phyloP scores from a whole-genome alignment of 2,888 invertebrate species.

The Drosophila meridionalis region DNA sequence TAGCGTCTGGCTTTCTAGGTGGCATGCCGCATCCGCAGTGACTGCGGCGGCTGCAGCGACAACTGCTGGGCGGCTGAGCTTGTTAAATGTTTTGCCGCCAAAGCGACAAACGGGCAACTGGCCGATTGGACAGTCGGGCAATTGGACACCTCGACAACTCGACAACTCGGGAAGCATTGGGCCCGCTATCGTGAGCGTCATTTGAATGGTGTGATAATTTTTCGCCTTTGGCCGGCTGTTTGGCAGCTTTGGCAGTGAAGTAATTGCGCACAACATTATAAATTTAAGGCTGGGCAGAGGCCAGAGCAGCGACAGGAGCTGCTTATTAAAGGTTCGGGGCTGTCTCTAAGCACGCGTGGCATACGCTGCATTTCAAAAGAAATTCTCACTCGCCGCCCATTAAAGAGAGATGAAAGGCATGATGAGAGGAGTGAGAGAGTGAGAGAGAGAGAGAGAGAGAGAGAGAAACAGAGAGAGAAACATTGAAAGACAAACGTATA shows the following conservation, averaged over 20 bases:
- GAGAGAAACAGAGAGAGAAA: slow-evolving; percentile 7
- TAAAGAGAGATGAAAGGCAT: slow-evolving; percentile 25
- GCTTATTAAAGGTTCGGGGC: slow-evolving; percentile 65
- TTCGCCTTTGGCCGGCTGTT: slow-evolving; percentile 49
- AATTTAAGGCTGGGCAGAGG: slow-evolving; percentile 42
- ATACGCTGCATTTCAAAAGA: slow-evolving; percentile 72
- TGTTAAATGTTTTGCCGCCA: slow-evolving; percentile 79
- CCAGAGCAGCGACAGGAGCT: background rate
- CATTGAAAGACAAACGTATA: slow-evolving; percentile 25
- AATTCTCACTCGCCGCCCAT: slow-evolving; percentile 80
- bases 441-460: slow-evolving; percentile 9
- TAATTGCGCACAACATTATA: slow-evolving; percentile 79
- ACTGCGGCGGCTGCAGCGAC: background rate
- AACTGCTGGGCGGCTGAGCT: slow-evolving; percentile 51
- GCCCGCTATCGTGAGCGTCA: slow-evolving; percentile 72
- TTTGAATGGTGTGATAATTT: slow-evolving; percentile 84
- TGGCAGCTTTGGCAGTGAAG: slow-evolving; percentile 73
- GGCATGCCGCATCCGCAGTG: slow-evolving; percentile 60
- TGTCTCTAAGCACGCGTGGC: slow-evolving; percentile 62
- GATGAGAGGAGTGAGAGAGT: background rate
- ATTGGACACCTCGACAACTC: slow-evolving; percentile 13
- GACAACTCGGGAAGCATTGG: slow-evolving; percentile 29
- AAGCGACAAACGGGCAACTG: slow-evolving; percentile 28
- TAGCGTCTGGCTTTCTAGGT: slow-evolving; percentile 71
- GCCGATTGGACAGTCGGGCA: slow-evolving; percentile 3